These are phyloP conservation scores for Polia nebulosa DNA, from an alignment of 2,888 invertebrate genomes.

Conservation along the genomic window DNA sequence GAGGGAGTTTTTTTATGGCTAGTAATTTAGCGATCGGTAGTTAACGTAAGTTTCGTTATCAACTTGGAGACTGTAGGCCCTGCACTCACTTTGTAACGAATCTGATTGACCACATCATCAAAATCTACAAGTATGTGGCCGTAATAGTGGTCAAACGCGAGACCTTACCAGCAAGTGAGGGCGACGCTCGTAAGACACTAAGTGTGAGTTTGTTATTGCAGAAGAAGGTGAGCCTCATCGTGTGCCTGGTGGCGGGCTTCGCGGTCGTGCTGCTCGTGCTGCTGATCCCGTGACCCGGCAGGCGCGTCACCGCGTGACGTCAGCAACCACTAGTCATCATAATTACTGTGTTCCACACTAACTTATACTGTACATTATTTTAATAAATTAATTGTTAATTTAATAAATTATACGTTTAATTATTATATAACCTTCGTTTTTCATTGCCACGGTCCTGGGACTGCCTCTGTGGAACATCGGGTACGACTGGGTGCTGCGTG, in stretches of 20 bases:
- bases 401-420: constrained; percentile 39
- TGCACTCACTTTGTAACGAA: neutral
- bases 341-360: constrained; percentile 35
- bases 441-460: no score
- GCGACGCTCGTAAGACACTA: neutral
- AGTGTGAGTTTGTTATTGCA: constrained; percentile 68
- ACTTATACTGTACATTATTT: constrained; percentile 42
- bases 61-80: no score
- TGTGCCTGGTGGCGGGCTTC: constrained; percentile 81
- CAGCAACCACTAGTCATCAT: constrained; percentile 40
- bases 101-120: neutral
- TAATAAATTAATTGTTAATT: constrained; percentile 33
- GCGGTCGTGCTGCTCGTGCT: constrained; percentile 83
- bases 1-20: no score
- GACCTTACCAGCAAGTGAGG: neutral
- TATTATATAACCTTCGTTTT: neutral
- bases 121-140: neutral
- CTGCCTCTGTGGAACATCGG: no score
- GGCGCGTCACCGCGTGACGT: neutral
- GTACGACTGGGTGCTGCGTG: no score
- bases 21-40: no score
- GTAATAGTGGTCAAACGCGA: neutral
- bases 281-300: constrained; percentile 72
- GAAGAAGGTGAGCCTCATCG: constrained; percentile 83
- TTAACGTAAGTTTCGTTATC: no score